Base-by-base conservation (phyloP, 2,797 vertebrate species). In the Rhadinocentrus ornatus region DNA sequence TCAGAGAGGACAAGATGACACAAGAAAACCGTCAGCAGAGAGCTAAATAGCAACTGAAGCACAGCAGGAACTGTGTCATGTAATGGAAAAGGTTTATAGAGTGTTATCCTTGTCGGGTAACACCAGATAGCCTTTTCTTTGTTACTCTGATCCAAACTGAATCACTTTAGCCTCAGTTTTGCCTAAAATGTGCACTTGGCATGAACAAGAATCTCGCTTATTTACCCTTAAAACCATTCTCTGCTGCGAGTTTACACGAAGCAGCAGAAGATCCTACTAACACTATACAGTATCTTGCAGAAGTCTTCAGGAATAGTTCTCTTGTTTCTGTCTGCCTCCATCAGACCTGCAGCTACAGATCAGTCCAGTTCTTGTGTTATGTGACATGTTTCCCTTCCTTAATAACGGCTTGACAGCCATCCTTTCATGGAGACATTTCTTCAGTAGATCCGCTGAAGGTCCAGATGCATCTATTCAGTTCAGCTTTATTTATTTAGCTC, bases 1-100 rank as follows among this genome's bases (percentile, higher is more conserved):
- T 75, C 60, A 55, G 3, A 6, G 8, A 73, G 57, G 55, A 53
- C 35, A 10, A 37, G 44, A 39, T 54, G 65, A 79, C 67, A 62
- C 66, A 35, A 58, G 6, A 27, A 26, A 32, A 62, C 11, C 11
- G 9, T 1, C 16, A 35, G 27, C 1, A 67, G 13, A 58, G 3
- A 69, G 34, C 20, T 54, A n/a, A 64, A n/a, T 31, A 54, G 26
- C 24, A 57, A 46, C 53, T 31, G 20, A 48, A 9, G 2, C n/a
- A n/a, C 4, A 48, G 7, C 20, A 20, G n/a, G 35, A 37, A 13
- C 11, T 11, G 39, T 20, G 3, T 32, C 29, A 34, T 15, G 18
- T 3, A 32, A 39, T 32, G 59, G 53, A 54, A 55, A 29, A 24
- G 6, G 11, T 27, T 44, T 3, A 41, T 48, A 4, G 29, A 32